phyloP scores from a whole-genome alignment of 2,797 vertebrate species.

The Chromis chromis region DNA sequence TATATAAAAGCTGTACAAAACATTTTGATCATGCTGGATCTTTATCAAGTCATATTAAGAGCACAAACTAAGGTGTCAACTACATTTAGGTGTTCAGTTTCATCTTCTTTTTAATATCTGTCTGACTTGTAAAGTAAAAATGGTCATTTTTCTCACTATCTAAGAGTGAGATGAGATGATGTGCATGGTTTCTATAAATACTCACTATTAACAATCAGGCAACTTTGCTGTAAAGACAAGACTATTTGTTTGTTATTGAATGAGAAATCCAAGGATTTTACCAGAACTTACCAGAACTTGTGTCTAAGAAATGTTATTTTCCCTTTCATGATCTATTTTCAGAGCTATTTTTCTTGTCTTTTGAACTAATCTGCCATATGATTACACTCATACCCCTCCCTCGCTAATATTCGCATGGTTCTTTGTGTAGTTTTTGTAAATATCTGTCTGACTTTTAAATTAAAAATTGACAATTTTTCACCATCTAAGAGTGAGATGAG shows the following conservation, averaged over 20 bases:
- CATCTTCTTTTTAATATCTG: background rate
- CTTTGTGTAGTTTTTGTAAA: background rate
- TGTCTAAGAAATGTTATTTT: background rate
- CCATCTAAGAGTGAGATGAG: no score
- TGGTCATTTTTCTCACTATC: background rate
- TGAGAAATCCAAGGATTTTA: no score
- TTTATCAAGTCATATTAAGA: background rate
- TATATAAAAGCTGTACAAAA: background rate
- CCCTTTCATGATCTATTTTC: background rate
- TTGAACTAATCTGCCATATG: background rate
- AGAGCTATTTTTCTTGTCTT: background rate
- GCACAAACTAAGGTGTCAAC: background rate
- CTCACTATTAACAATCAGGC: no score
- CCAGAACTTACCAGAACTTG: background rate
- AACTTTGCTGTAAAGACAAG: no score
- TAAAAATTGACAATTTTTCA: no score
- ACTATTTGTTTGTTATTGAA: no score
- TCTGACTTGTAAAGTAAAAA: background rate
- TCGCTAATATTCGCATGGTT: slow-evolving; percentile 5
- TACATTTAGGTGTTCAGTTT: background rate
- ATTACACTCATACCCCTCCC: background rate
- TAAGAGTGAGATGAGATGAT: no score
- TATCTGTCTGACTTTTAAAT: no score
- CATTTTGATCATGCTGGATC: background rate
- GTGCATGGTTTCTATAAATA: no score